Conservation (phyloP, 2,797 vertebrate genomes). For the Poeciliopsis infans region DNA sequence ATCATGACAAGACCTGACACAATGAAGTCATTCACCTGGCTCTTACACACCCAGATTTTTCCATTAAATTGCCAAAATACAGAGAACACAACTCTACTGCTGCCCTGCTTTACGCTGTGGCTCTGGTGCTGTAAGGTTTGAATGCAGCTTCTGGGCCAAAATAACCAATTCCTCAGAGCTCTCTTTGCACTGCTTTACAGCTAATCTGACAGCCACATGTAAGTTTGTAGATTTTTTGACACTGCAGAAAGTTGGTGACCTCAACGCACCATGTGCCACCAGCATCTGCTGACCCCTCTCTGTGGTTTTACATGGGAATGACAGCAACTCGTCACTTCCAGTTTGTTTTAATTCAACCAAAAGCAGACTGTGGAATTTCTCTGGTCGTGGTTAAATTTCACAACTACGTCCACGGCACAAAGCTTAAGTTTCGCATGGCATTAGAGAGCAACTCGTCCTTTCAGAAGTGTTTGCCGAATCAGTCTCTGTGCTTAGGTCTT, state of each 20-base stretch:
- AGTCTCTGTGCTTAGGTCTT: neutral
- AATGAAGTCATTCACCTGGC: neutral
- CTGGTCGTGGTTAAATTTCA: neutral
- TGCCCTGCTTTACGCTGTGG: neutral
- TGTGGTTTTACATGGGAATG: neutral
- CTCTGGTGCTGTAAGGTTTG: neutral
- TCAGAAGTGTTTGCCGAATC: neutral
- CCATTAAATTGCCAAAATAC: neutral
- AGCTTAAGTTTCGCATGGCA: neutral
- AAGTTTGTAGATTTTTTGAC: neutral
- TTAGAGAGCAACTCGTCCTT: neutral
- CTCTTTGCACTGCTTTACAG: neutral
- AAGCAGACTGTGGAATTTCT: neutral
- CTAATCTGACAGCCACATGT: neutral
- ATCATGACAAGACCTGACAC: neutral
- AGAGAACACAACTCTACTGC: neutral
- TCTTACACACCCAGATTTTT: neutral
- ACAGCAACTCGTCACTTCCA: neutral
- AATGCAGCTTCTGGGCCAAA: neutral
- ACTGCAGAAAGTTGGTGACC: neutral
- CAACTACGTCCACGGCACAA: neutral
- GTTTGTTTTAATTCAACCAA: neutral
- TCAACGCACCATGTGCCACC: neutral
- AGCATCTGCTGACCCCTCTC: neutral
- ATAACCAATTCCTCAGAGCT: neutral